Evolutionary conservation across 1,140 invertebrate genomes (phyloP).

Genomic region (Nylanderia fulva): DNA sequence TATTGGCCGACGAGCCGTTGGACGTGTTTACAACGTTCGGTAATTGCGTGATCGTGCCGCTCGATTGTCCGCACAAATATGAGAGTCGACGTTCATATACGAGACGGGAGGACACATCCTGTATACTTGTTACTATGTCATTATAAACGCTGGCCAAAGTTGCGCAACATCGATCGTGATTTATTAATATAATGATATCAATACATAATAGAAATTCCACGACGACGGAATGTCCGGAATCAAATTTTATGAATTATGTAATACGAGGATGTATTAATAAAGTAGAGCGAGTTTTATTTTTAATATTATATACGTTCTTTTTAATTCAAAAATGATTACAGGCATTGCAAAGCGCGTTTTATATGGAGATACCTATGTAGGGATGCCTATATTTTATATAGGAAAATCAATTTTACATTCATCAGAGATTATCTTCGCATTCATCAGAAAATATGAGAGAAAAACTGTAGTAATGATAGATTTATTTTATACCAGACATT

Average conservation of each 20-base stretch:
- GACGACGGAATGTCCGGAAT: neutral
- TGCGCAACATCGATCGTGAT: neutral
- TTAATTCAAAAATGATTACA: slow-evolving; percentile 8
- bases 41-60: slow-evolving; percentile 61
- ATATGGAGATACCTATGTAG: neutral
- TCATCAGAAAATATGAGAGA: neutral
- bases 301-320: neutral
- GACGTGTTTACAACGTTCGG: slow-evolving; percentile 68
- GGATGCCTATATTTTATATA: no score
- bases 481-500: slow-evolving; percentile 7
- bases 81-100: neutral
- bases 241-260: neutral
- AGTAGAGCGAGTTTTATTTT: neutral
- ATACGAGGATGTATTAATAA: neutral
- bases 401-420: slow-evolving; percentile 3
- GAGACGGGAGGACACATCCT: neutral
- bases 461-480: slow-evolving; percentile 23
- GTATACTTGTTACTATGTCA: neutral
- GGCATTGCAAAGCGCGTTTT: neutral
- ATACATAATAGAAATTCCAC: neutral
- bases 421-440: neutral
- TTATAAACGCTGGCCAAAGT: neutral
- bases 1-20: slow-evolving; percentile 53
- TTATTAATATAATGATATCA: slow-evolving; percentile 29
- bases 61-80: slow-evolving; percentile 34